These are phyloP conservation scores for Smittia aterrima DNA, from an alignment of 2,888 invertebrate genomes.

Conservation along the genomic window DNA sequence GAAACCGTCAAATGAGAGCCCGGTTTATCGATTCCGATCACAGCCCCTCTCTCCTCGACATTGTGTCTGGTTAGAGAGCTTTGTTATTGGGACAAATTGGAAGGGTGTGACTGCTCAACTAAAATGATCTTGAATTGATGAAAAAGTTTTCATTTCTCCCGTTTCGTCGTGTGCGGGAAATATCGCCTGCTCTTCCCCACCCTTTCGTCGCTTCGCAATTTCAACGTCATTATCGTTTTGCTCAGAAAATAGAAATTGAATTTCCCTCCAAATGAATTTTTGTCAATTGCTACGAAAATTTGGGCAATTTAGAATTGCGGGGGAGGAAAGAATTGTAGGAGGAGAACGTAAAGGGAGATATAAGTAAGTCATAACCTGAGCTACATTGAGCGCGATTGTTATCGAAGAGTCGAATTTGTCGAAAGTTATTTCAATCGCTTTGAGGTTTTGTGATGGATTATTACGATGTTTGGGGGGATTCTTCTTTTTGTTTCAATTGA, in stretches of 20 bases:
- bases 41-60: neutral
- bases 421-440: too few species aligned
- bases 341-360: neutral
- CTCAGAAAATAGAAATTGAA: constrained; percentile 30
- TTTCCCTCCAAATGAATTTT: constrained; percentile 24
- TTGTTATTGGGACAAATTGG: constrained; percentile 23
- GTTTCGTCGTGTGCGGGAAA: neutral
- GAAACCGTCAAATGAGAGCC: constrained; percentile 10
- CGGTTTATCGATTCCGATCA: neutral
- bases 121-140: constrained; percentile 29
- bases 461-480: too few species aligned
- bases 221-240: constrained; percentile 36
- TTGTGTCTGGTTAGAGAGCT: neutral
- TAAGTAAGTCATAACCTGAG: neutral
- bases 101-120: constrained; percentile 32
- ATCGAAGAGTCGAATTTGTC: too few species aligned
- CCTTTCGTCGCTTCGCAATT: neutral
- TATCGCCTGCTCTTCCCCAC: neutral
- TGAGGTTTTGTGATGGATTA: too few species aligned
- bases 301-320: constrained; percentile 33
- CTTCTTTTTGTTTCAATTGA: too few species aligned
- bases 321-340: neutral
- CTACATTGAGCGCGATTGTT: neutral
- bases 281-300: constrained; percentile 36
- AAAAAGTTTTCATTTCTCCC: constrained; percentile 7